Base-by-base conservation (phyloP, 2,113 vertebrate genomes). In the Larimichthys polyactis region DNA sequence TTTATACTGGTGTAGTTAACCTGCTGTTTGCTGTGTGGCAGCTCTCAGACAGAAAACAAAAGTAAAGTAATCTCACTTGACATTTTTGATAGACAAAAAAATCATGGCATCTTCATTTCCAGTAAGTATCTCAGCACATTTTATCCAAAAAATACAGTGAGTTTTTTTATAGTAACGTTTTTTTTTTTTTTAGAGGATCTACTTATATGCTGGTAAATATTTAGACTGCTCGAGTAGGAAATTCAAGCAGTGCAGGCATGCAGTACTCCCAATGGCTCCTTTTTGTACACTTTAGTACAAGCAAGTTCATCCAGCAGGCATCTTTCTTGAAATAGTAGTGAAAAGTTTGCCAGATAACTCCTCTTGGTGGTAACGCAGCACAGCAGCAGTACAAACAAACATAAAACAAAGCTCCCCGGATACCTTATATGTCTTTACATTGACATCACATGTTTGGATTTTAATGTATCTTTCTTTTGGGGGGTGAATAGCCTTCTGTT, bases 401-500 rank as follows among this genome's bases (percentile, higher is more conserved):
- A 40, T 19, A 24, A 85, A 87, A 60, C 52, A 78, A 22, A 84
- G 55, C 65, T 63, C 36, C 8, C 10, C 24, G 15, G 15, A 70
- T 74, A 73, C 24, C 27, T 67, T 16, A 32, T 51, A 75, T 69
- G 62, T 90, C 81, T 83, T 55, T 74, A 77, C 71, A 64, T 86
- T 71, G 11, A 67, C 71, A 66, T 73, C 40, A 64, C 81, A 32
- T 57, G 27, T 66, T 79, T 40, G 32, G 46, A 64, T 90, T 69
- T 79, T 65, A 59, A 81, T 79, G 46, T 44, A 49, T 81, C 70
- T 67, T 84, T 83, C 67, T 87, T 82, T 51, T 11, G 69, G 69
- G 69, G 43, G 51, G 55, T 82, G 52, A 86, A 81, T 81, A 44
- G 79, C 75, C 89, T 86, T 93, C 93, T 94, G 92, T 91, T 94